These are phyloP conservation scores for Erpobdella octoculata DNA, from an alignment of 2,888 invertebrate genomes.

Conservation along the genomic window DNA sequence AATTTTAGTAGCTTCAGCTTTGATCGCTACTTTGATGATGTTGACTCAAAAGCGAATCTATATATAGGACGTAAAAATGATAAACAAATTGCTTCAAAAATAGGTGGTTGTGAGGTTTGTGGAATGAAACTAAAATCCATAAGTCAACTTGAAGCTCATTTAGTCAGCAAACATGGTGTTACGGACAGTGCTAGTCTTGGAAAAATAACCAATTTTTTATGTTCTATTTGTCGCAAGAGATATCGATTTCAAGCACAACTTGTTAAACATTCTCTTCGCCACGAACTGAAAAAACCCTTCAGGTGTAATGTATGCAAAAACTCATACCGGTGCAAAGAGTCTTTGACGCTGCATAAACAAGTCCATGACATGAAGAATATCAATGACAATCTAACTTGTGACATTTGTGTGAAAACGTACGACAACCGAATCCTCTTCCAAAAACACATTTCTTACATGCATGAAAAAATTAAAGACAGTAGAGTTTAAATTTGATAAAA, in stretches of 20 bases:
- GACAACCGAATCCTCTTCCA: conserved; percentile 30
- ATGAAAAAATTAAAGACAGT: conserved; percentile 28
- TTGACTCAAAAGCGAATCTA: not conserved
- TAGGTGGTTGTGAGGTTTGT: conserved; percentile 18
- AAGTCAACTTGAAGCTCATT: conserved; percentile 30
- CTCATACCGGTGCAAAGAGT: conserved; percentile 32
- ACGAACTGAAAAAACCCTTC: conserved; percentile 26
- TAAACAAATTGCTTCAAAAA: not conserved
- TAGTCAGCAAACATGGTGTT: conserved; percentile 31
- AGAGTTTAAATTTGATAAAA: conserved; percentile 4
- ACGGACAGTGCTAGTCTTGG: conserved; percentile 23
- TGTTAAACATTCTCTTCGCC: conserved; percentile 32
- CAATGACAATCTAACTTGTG: conserved; percentile 25
- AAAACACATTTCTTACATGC: conserved; percentile 36
- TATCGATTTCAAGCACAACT: conserved; percentile 34
- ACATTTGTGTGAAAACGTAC: conserved; percentile 32
- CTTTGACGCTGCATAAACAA: conserved; percentile 31
- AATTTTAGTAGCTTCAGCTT: conserved; percentile 2
- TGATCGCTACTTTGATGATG: not conserved
- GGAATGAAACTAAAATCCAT: not conserved
- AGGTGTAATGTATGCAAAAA: conserved; percentile 31
- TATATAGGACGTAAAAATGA: too few species aligned
- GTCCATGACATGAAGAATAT: conserved; percentile 19
- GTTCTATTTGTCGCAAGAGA: conserved; percentile 30
- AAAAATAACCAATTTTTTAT: conserved; percentile 30